These are phyloP conservation scores for Chelonus insularis DNA, from an alignment of 1,140 invertebrate genomes.

Conservation along the genomic window DNA sequence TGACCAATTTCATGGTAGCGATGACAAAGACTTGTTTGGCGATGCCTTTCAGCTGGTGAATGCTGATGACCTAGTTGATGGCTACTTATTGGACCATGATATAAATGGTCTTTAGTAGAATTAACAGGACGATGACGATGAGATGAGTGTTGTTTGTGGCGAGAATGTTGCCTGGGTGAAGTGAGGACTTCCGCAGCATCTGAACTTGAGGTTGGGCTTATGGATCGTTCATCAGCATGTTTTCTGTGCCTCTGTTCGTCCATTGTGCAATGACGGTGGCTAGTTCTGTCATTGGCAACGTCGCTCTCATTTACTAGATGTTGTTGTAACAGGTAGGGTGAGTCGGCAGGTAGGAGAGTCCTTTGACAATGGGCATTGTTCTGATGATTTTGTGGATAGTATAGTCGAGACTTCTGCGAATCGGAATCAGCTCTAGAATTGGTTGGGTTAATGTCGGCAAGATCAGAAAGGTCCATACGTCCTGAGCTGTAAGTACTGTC, in stretches of 20 bases:
- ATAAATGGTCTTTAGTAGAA: constrained; percentile 11
- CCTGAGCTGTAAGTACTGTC: constrained; percentile 15
- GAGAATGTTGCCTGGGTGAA: background rate
- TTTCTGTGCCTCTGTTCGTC: constrained; percentile 14
- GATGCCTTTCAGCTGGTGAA: constrained; percentile 1
- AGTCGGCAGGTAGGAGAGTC: constrained; percentile 12
- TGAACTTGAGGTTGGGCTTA: constrained; percentile 20
- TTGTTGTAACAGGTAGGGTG: constrained; percentile 8
- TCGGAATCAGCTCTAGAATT: background rate
- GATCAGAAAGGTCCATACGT: constrained; percentile 15
- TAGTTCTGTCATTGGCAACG: background rate
- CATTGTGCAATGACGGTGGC: constrained; percentile 12
- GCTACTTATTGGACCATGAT: constrained; percentile 5
- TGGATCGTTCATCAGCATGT: constrained; percentile 14
- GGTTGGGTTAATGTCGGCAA: constrained; percentile 1
- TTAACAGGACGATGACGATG: constrained; percentile 15
- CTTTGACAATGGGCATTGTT: constrained; percentile 16
- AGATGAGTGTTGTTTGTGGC: constrained; percentile 21
- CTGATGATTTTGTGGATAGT: constrained; percentile 15
- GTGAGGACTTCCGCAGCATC: constrained; percentile 14
- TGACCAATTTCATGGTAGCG: constrained; percentile 22
- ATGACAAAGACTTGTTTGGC: constrained; percentile 16
- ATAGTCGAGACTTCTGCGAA: constrained; percentile 13
- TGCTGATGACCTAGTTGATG: constrained; percentile 2
- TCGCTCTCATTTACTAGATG: constrained; percentile 9